Conservation (phyloP, 2,888 invertebrate species). For the Eupithecia centaureata region DNA sequence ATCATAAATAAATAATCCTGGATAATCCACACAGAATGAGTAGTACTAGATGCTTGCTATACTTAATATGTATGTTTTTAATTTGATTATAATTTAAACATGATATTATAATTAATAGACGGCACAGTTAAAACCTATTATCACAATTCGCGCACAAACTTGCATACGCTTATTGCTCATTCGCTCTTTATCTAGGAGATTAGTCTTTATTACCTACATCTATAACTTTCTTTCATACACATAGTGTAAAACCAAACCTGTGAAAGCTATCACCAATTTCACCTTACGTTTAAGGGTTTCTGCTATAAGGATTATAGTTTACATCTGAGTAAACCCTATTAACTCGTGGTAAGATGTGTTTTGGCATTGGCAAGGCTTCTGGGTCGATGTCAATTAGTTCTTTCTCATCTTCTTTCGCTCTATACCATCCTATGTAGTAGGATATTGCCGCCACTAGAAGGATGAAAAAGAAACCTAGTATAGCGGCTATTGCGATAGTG, state of each 20-base stretch:
- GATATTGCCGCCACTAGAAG: slow-evolving; percentile 43
- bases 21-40: too few relatives aligned
- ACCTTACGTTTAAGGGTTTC: neutral
- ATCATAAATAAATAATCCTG: too few relatives aligned
- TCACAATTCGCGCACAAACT: too few relatives aligned
- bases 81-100: neutral
- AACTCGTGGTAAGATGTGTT: slow-evolving; percentile 48
- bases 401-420: slow-evolving; percentile 27
- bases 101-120: neutral
- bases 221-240: neutral
- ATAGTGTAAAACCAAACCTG: neutral
- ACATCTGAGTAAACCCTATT: slow-evolving; percentile 44
- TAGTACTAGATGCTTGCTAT: too few relatives aligned
- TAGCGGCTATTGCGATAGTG: slow-evolving; percentile 53
- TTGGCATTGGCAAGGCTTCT: slow-evolving; percentile 46
- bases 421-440: slow-evolving; percentile 52
- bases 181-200: neutral
- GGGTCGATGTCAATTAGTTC: slow-evolving; percentile 42
- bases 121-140: neutral
- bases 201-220: neutral
- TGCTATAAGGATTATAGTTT: slow-evolving; percentile 26
- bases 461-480: slow-evolving; percentile 45
- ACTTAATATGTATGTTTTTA: too few relatives aligned
- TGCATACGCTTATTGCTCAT: neutral
- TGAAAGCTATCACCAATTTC: neutral